Base-by-base conservation (phyloP, 2,888 invertebrate species). In the Cephus sareptanus region DNA sequence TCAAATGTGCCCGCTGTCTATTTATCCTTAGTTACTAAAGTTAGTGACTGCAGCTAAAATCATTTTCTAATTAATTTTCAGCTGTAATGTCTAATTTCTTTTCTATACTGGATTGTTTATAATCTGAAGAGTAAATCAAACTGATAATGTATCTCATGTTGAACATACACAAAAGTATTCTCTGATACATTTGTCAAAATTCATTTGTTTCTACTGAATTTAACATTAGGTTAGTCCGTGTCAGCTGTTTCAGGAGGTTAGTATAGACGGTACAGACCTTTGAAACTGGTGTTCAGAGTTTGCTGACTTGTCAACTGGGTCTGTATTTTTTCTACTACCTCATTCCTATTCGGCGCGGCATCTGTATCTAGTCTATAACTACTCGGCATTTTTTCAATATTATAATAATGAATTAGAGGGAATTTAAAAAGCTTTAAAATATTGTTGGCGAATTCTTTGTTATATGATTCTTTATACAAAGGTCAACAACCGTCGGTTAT, bases 401-500 rank as follows among this genome's bases (percentile, higher is more conserved):
- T 40, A 0, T 56, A 23, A 56, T 56, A 1, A 23, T 23, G 9
- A 56, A 56, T 56, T 56, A 23, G 15, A 23, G 23, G 0, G 23
- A 23, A 40, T 15, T 40, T 6, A 40, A 40, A 6, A 40, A 23
- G 6, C 23, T 56, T 56, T 56, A 23, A 4, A 6, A 15, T 56
- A 56, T 23, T 4, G 2, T 56, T 9, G 56, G 56, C 1, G 23
- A 23, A 9, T 23, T 56, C 56, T 56, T 56, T 56, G 56, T 56
- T 56, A 23, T 23, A 56, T 9, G 23, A 56, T 56, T 23, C 56
- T 56, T 56, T 23, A 23, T 56, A 9, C 23, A 23, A 79, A 81
- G 80, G 79, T 80, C 81, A 83, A 76, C 69, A 74, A 40, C 40
- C 74, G 77, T 76, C 81, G 80, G 80, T 82, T 82, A 81, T 76